phyloP scores from a whole-genome alignment of 2,797 vertebrate species.

The Gymnopithys bicolor region DNA sequence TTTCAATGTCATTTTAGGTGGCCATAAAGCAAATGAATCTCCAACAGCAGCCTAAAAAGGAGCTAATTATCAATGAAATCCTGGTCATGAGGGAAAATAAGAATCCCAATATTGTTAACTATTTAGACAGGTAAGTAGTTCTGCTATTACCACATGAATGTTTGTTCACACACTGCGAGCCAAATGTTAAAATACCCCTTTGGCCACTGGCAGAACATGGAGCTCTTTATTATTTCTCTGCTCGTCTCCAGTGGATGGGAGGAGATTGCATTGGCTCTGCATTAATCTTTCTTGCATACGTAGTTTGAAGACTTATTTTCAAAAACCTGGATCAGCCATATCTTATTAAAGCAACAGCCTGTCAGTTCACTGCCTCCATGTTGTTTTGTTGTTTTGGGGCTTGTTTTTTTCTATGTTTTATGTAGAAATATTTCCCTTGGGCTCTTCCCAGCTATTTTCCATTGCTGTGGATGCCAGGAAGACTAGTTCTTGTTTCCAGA shows the following conservation, averaged over 20 bases:
- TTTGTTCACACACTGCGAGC: not conserved
- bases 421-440: not conserved
- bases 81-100: slow-evolving; percentile 99
- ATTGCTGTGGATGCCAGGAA: not conserved
- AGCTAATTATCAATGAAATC: slow-evolving; percentile 99
- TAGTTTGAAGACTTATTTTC: not conserved
- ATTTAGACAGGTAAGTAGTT: slow-evolving; percentile 92
- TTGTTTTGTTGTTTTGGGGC: not conserved
- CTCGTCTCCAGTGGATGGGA: not conserved
- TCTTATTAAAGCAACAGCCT: not conserved
- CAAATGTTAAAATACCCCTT: not conserved
- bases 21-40: slow-evolving; percentile 99
- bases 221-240: not conserved
- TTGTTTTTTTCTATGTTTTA: not conserved
- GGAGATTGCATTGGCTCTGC: not conserved
- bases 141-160: not conserved
- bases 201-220: not conserved
- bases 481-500: not conserved
- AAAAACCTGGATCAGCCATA: not conserved
- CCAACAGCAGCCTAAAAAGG: slow-evolving; percentile 98
- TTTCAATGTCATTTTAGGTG: slow-evolving; percentile 82
- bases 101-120: slow-evolving; percentile 98
- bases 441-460: not conserved
- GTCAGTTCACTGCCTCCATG: not conserved
- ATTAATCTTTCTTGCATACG: not conserved